These are phyloP conservation scores for Craniophora ligustri DNA, from an alignment of 2,888 invertebrate genomes.

Conservation along the genomic window DNA sequence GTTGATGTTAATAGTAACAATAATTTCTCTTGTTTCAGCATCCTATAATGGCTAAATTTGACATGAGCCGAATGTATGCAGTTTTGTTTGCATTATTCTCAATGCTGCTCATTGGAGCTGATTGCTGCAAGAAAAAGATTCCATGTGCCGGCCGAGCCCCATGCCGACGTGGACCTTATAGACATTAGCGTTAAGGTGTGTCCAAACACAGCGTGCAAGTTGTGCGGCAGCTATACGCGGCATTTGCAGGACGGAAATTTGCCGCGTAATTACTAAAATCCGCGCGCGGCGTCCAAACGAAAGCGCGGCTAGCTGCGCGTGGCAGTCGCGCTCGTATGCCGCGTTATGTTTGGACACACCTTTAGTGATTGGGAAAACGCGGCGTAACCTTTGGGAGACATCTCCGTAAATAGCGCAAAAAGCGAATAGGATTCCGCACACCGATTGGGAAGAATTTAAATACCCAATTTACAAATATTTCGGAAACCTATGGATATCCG, in stretches of 20 bases:
- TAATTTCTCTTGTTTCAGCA: conserved; percentile 54
- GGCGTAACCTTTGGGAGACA: background rate
- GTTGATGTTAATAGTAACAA: background rate
- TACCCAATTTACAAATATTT: conserved; percentile 9
- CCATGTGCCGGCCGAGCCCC: conserved; percentile 72
- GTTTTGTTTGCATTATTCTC: conserved; percentile 67
- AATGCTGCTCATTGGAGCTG: conserved; percentile 61
- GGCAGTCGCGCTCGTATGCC: no score
- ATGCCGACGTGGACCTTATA: conserved; percentile 74
- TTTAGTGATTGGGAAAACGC: background rate
- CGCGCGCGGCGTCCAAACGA: no score
- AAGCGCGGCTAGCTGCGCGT: no score
- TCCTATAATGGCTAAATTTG: conserved; percentile 64
- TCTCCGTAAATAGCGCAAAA: background rate
- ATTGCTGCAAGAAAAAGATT: conserved; percentile 64
- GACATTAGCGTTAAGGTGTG: conserved; percentile 44
- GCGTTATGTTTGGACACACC: no score
- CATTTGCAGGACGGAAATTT: no score
- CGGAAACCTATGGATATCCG: conserved; percentile 4
- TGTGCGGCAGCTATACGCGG: no score
- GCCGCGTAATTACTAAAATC: no score
- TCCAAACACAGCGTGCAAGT: no score
- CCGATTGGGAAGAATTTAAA: background rate
- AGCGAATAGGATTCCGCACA: background rate
- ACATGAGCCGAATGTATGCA: conserved; percentile 58